phyloP scores from a whole-genome alignment of 2,888 invertebrate genomes.

The Rugalucina vietnamica region DNA sequence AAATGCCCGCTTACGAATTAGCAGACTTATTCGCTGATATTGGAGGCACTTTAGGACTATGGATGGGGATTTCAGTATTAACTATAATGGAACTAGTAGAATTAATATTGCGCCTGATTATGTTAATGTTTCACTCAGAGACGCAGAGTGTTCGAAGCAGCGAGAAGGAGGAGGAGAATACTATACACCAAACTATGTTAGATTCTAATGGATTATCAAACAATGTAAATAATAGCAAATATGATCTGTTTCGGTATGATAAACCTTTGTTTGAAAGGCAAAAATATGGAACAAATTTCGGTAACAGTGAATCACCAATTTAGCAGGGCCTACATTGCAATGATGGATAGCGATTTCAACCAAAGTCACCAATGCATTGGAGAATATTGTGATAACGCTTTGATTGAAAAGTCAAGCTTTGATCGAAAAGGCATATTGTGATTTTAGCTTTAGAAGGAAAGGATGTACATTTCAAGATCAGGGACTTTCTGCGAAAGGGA shows the following conservation, averaged over 20 bases:
- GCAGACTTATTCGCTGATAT: conserved; percentile 80
- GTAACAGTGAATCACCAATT: conserved; percentile 57
- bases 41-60: conserved; percentile 80
- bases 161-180: conserved; percentile 21
- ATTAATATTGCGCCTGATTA: conserved; percentile 72
- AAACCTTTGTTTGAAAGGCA: conserved; percentile 37
- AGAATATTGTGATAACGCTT: too few species aligned
- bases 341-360: too few species aligned
- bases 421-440: too few species aligned
- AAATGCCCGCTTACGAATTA: conserved; percentile 78
- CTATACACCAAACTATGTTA: conserved; percentile 33
- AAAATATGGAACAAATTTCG: conserved; percentile 7
- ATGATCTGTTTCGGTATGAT: conserved; percentile 59
- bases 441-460: too few species aligned
- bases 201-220: conserved; percentile 32
- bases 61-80: conserved; percentile 81
- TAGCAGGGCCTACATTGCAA: too few species aligned
- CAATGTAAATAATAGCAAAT: conserved; percentile 34
- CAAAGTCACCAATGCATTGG: too few species aligned
- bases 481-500: too few species aligned
- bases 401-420: too few species aligned
- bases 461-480: too few species aligned
- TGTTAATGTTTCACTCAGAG: conserved; percentile 75
- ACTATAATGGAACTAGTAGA: conserved; percentile 80
- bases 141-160: conserved; percentile 59